These are phyloP conservation scores for Cheirogaleus medius DNA, from an alignment of 2,113 vertebrate genomes.

Conservation along the genomic window DNA sequence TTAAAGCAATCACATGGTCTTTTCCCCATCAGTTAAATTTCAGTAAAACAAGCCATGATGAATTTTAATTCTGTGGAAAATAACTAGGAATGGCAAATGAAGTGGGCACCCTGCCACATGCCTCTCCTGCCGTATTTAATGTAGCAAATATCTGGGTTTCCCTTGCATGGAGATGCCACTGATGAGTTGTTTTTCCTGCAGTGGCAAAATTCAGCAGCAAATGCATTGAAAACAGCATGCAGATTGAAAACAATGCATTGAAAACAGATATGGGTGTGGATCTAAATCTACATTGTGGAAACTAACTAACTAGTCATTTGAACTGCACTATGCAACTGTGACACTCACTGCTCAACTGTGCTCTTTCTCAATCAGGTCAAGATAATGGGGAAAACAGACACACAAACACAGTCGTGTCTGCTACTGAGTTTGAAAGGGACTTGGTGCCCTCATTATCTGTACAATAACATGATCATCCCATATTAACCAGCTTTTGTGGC, in stretches of 20 bases:
- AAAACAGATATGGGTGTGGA: neutral
- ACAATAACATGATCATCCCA: accelerated
- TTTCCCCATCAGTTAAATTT: neutral
- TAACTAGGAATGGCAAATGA: neutral
- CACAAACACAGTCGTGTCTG: neutral
- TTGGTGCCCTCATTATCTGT: neutral
- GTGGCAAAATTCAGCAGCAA: neutral
- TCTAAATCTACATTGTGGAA: neutral
- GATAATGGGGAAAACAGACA: neutral
- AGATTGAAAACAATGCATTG: too few species aligned
- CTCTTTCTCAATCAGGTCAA: neutral
- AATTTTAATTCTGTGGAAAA: neutral
- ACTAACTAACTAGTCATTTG: too few species aligned
- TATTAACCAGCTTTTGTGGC: neutral
- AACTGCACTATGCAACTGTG: neutral
- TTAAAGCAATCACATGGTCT: neutral
- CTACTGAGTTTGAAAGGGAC: neutral
- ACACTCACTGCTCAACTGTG: neutral
- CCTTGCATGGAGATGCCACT: neutral
- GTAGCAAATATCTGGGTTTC: neutral
- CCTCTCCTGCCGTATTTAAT: neutral
- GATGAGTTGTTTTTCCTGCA: neutral
- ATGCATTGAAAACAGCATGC: too few species aligned
- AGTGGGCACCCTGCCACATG: neutral
- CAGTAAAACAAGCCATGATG: neutral